A percentile compares a stretch with the other conserved stretches of the same genome.
These are phyloP conservation scores for Rhinella marina DNA, from an alignment of 2,797 vertebrate genomes.

Conservation along the genomic window DNA sequence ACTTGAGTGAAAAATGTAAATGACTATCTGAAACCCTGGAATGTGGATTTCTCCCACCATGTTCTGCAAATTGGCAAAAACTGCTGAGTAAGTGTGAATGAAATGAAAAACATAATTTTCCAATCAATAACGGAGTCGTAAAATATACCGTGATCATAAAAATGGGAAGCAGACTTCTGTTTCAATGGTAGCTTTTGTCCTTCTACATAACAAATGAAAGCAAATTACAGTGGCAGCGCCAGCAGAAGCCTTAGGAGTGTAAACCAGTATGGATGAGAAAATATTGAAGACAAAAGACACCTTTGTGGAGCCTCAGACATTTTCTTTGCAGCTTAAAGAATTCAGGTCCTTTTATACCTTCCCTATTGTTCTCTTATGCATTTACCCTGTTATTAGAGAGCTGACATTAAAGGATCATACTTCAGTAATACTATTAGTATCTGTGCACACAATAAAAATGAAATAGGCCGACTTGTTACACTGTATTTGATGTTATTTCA, in stretches of 20 bases:
- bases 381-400: conserved; percentile 47
- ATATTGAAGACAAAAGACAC: conserved; percentile 35
- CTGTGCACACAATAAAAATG: conserved; percentile 42
- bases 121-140: conserved; percentile 1
- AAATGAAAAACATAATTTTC: not conserved
- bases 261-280: conserved; percentile 32
- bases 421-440: conserved; percentile 42
- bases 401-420: conserved; percentile 55
- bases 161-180: not conserved
- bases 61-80: conserved; percentile 8
- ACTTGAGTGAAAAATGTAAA: conserved; percentile 8
- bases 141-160: conserved; percentile 18
- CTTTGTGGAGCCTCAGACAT: conserved; percentile 44
- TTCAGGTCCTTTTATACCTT: conserved; percentile 20
- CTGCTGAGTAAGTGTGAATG: conserved; percentile 42
- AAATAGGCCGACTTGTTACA: conserved; percentile 31
- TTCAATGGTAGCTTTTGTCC: conserved; percentile 6
- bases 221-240: conserved; percentile 27
- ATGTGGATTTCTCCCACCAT: not conserved
- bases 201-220: conserved; percentile 43
- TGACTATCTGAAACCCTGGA: not conserved
- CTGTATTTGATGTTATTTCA: conserved; percentile 17
- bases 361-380: conserved; percentile 41
- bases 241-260: not conserved
- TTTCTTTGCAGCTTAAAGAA: conserved; percentile 38